These are phyloP conservation scores for Zootermopsis nevadensis DNA, from an alignment of 2,888 invertebrate species.

Conservation along the genomic window DNA sequence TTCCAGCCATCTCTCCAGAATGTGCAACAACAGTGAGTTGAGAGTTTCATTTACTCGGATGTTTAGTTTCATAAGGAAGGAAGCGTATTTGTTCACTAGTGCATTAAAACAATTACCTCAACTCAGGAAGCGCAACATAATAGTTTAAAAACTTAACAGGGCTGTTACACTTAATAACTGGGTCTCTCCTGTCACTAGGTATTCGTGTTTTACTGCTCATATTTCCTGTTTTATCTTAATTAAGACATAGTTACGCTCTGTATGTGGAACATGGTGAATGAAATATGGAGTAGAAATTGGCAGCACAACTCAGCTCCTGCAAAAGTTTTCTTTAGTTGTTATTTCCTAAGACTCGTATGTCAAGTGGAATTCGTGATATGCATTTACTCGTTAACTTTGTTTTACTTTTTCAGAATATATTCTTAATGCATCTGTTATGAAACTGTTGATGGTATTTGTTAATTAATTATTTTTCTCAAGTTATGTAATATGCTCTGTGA, in stretches of 20 bases:
- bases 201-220: neutral
- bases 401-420: too few species aligned
- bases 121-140: neutral
- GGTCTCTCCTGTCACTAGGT: neutral
- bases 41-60: constrained; percentile 5
- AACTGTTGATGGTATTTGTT: too few species aligned
- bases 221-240: neutral
- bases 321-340: neutral
- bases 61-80: neutral
- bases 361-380: too few species aligned
- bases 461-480: too few species aligned
- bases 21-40: neutral
- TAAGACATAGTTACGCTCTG: neutral
- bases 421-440: too few species aligned
- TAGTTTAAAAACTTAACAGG: neutral
- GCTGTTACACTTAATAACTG: neutral
- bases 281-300: neutral
- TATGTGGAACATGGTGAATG: neutral
- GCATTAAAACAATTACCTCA: neutral
- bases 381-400: neutral
- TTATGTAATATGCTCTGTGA: too few species aligned
- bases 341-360: neutral
- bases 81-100: neutral
- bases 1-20: too few species aligned
- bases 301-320: too few species aligned